Percentiles rank a stretch among this genome's conserved stretches.
Evolutionary conservation across 2,888 invertebrate species (phyloP).

Genomic region (Pollenia angustigena): DNA sequence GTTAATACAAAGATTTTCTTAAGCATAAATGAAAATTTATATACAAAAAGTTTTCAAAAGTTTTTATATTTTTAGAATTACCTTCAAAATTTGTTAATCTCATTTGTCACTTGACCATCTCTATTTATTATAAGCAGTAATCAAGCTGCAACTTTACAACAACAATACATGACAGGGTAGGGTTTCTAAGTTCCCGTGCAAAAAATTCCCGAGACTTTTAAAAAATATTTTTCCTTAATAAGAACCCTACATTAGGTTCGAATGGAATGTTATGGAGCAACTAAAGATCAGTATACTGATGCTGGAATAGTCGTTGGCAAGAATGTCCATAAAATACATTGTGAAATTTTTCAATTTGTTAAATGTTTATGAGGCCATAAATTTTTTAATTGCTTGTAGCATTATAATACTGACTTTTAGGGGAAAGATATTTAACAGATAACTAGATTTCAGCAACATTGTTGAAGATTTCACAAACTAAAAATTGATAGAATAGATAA

Average conservation of each 20-base stretch:
- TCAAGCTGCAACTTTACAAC: neutral
- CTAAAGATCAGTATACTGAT: neutral
- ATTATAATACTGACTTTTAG: neutral
- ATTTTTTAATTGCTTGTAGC: conserved; percentile 3
- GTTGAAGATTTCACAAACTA: neutral
- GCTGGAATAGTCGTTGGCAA: neutral
- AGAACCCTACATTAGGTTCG: neutral
- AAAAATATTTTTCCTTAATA: no score
- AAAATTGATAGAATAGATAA: no score
- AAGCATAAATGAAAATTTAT: no score
- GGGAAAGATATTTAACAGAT: neutral
- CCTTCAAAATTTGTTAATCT: neutral
- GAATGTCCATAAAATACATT: conserved; percentile 2
- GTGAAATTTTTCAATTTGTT: neutral
- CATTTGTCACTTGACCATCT: neutral
- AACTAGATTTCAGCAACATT: conserved; percentile 46
- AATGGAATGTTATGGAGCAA: conserved; percentile 3
- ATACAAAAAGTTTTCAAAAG: no score
- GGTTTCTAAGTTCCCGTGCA: no score
- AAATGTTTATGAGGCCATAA: conserved; percentile 22
- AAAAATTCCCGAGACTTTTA: no score
- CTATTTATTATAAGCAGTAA: neutral
- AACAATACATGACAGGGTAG: neutral
- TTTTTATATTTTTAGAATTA: no score
- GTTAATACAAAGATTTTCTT: no score